Conservation (phyloP, 2,797 vertebrate genomes). For the Arctocebus calabarensis region DNA sequence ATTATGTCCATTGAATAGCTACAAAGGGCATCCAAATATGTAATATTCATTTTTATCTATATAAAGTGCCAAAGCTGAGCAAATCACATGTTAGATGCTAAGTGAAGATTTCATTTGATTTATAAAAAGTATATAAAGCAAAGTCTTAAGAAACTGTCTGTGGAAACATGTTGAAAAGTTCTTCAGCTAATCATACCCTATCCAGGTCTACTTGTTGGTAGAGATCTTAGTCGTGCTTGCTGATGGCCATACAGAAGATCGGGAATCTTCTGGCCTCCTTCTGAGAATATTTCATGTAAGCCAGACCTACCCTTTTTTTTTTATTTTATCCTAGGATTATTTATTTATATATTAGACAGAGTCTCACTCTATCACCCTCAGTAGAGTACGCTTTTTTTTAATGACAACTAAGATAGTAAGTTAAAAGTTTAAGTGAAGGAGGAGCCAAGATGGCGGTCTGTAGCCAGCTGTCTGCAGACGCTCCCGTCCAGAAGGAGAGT, state of each 20-base stretch:
- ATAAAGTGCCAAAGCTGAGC: neutral
- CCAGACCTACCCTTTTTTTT: neutral
- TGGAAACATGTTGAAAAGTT: neutral
- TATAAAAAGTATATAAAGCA: neutral
- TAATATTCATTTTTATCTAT: neutral
- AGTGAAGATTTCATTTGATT: neutral
- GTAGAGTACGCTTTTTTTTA: too few relatives aligned
- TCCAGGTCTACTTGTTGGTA: neutral
- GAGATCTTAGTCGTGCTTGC: neutral
- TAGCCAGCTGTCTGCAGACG: too few relatives aligned
- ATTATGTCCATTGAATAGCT: neutral
- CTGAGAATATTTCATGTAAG: neutral
- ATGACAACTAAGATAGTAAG: too few relatives aligned
- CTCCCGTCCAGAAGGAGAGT: too few relatives aligned
- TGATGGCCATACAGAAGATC: neutral
- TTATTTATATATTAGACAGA: too few relatives aligned
- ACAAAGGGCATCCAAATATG: neutral
- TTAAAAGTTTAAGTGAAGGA: too few relatives aligned
- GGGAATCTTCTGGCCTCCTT: neutral
- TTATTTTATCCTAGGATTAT: too few relatives aligned
- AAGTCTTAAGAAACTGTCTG: neutral
- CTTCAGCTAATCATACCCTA: neutral
- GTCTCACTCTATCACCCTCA: too few relatives aligned
- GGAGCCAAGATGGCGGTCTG: too few relatives aligned
- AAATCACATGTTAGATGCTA: neutral